Base-by-base conservation (phyloP, 2,113 vertebrate species). In the Ondatra zibethicus region DNA sequence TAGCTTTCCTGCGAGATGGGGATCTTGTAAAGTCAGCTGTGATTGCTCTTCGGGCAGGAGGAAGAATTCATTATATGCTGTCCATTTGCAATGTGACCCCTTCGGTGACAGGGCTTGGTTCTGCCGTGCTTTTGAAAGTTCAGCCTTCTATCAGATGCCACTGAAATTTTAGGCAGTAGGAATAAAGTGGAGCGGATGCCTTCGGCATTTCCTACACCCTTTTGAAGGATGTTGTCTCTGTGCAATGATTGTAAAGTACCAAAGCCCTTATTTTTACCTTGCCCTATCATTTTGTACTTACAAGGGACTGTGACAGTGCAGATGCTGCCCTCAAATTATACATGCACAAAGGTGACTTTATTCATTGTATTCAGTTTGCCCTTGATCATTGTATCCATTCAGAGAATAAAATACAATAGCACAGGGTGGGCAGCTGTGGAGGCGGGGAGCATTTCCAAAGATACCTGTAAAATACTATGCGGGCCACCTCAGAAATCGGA, bases 211-310 rank as follows among this genome's bases (percentile, higher is more conserved):
- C 13, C 84, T 61, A 31, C 31, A 73, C 89, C 45, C 52, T 70
- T 36, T 25, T 25, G 45, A 89, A 91, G 27, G n/a, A 10, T 31
- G 33, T 1, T 27, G 7, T 50, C 13, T 47, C 29, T 3, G 50
- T 3, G 11, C 16, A 29, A 80, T 47, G 81, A 61, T 25, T 82
- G 68, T 55, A 19, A 96, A 77, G 50, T 78, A 33, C 65, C 68
- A 47, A 39, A n/a, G 33, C 7, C 78, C 73, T 96, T 81, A 39
- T 78, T 86, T 96, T 88, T 39, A 66, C 61, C n/a, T 91, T n/a
- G 45, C 63, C 87, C 5, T 61, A 55, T 90, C 33, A 87, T 89
- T 86, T 81, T 58, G 72, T 81, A 68, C 27, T 81, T 7, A 87
- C 4, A 29, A 88, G 61, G 14, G 88, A 47, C 29, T 12, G 21